phyloP scores from a whole-genome alignment of 1,140 invertebrate species.

The Dendroctonus ponderosae region DNA sequence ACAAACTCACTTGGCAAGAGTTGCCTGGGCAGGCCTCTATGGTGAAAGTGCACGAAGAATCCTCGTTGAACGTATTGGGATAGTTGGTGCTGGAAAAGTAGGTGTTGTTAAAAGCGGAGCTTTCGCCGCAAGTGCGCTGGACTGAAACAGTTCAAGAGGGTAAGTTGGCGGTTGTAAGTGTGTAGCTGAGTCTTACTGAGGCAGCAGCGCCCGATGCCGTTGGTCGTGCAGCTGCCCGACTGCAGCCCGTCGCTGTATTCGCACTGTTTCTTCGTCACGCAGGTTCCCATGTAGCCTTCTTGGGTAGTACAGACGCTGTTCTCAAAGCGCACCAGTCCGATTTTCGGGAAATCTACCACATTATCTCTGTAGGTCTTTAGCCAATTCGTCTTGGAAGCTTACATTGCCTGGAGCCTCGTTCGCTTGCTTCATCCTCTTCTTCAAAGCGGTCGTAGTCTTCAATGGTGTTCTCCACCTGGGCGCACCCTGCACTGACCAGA shows the following conservation, averaged over 20 bases:
- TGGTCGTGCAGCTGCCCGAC: conserved; percentile 66
- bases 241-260: conserved; percentile 63
- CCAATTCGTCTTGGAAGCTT: background rate
- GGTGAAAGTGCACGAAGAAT: conserved; percentile 67
- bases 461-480: conserved; percentile 6
- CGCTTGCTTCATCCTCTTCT: background rate
- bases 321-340: conserved; percentile 68
- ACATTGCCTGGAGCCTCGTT: conserved; percentile 8
- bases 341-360: conserved; percentile 27
- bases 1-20: conserved; percentile 67
- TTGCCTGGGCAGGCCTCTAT: conserved; percentile 65
- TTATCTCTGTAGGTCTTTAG: background rate
- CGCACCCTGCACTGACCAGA: background rate
- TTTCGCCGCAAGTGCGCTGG: conserved; percentile 65
- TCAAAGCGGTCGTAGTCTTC: conserved; percentile 14
- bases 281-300: conserved; percentile 68
- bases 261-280: conserved; percentile 71
- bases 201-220: conserved; percentile 67
- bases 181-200: conserved; percentile 59
- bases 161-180: background rate
- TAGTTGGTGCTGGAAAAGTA: conserved; percentile 77
- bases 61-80: conserved; percentile 64
- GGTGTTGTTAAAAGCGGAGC: conserved; percentile 73
- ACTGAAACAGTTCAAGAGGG: conserved; percentile 53
- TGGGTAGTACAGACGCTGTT: conserved; percentile 63